phyloP scores from a whole-genome alignment of 1,140 invertebrate species.

The Achroia grisella region DNA sequence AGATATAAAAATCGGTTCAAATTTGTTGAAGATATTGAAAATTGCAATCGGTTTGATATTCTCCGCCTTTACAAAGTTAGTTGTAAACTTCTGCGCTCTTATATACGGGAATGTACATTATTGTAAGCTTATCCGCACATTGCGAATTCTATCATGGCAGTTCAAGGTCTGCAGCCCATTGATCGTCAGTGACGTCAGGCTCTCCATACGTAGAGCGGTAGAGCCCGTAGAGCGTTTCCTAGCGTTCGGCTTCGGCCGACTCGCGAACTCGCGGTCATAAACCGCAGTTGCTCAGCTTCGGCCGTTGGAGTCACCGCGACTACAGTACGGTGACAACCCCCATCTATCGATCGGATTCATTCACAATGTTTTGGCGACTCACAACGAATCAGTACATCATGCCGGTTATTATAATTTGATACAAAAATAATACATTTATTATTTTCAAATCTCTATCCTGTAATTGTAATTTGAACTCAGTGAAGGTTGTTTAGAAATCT shows the following conservation, averaged over 20 bases:
- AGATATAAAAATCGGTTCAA: no score
- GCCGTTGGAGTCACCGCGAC: slow-evolving; percentile 12
- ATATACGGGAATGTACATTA: no score
- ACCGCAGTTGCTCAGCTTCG: slow-evolving; percentile 18
- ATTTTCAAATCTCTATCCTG: no score
- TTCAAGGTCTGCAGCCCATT: slow-evolving; percentile 27
- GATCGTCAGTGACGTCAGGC: slow-evolving; percentile 23
- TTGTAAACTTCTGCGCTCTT: no score
- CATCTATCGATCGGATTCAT: slow-evolving; percentile 42
- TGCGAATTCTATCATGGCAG: slow-evolving; percentile 2
- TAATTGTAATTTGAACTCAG: neutral
- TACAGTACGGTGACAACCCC: slow-evolving; percentile 6
- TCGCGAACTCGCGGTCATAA: neutral
- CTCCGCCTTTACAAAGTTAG: no score
- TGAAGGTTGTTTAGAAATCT: slow-evolving; percentile 4
- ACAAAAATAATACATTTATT: no score
- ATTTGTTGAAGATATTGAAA: no score
- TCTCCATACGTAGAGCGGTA: no score
- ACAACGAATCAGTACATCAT: slow-evolving; percentile 10
- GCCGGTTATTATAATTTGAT: neutral
- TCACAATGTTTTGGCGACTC: slow-evolving; percentile 33
- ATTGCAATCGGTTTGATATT: no score
- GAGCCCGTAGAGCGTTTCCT: neutral
- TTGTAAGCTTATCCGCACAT: slow-evolving; percentile 4
- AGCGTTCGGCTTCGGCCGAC: neutral